Base-by-base conservation (phyloP, 2,113 vertebrate species). In the Laterallus jamaicensis region DNA sequence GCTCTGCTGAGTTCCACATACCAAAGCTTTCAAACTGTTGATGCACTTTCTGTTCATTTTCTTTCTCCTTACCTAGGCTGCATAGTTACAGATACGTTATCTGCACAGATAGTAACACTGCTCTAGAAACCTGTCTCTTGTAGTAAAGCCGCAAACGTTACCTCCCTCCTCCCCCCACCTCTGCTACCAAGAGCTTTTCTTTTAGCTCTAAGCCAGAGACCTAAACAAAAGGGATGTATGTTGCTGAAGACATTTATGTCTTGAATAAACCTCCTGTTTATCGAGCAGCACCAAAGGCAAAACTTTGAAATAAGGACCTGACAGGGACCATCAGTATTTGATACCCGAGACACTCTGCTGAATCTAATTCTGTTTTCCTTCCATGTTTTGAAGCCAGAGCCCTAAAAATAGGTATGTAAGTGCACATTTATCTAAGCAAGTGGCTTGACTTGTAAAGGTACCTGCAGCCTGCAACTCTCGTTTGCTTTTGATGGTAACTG, bases 151-250 rank as follows among this genome's bases (percentile, higher is more conserved):
- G 2, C 95, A 94, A 95, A 95, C 26, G 74, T 85, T 75, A n/a
- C 93, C 94, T 95, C 91, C 91, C 83, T 92, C 60, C 80, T 35
- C 73, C 95, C 89, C 89, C 89, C 80, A 79, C 81, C 92, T 88
- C 88, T 3, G 12, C 63, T 52, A 56, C 22, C 64, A n/a, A 55
- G 9, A 92, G 76, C 63, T 94, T 84, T 82, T 44, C 62, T 44
- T 78, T 35, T 54, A 73, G 62, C 82, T 88, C 16, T 13, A 5
- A 42, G 63, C 47, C 74, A 74, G 15, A 82, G 66, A 80, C 80
- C 69, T 66, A 66, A n/a, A 55, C 39, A 87, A 28, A 82, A 71
- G 80, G 32, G 35, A 6, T 49, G 26, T 17, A 12, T 26, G 4
- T 44, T 64, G 15, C 1, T 17, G 44, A 28, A 60, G 68, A 5